Conservation (phyloP, 2,113 vertebrate genomes). For the Lycaon pictus region DNA sequence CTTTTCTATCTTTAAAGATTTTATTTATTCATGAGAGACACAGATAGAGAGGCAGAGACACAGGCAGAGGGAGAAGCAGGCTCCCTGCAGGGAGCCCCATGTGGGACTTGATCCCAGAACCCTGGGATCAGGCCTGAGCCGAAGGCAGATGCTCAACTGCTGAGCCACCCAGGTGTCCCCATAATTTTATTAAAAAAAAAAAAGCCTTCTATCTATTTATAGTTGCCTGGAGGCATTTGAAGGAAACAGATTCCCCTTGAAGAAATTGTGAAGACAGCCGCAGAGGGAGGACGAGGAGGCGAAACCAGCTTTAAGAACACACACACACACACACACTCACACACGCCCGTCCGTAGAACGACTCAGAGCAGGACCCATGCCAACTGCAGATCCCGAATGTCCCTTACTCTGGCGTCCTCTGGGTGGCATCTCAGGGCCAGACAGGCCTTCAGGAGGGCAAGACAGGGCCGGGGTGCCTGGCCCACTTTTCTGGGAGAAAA, state of each 20-base stretch:
- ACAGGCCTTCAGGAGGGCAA: neutral
- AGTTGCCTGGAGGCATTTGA: neutral
- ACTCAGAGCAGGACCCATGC: neutral
- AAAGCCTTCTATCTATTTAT: neutral
- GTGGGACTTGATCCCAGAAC: too few species aligned
- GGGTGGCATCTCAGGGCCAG: neutral
- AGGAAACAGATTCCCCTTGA: neutral
- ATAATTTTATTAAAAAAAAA: neutral
- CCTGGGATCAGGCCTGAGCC: too few species aligned
- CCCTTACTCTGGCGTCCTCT: accelerated
- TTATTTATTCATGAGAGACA: too few species aligned
- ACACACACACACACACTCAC: accelerated
- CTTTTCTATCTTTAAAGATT: too few species aligned
- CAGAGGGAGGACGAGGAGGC: neutral
- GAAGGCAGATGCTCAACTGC: too few species aligned
- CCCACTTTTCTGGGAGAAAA: neutral
- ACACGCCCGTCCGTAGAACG: too few species aligned
- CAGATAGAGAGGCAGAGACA: too few species aligned
- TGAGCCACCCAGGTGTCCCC: too few species aligned
- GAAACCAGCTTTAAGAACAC: accelerated
- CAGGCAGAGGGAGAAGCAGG: too few species aligned
- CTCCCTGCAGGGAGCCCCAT: too few species aligned
- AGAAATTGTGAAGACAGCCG: neutral
- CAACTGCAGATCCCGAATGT: accelerated
- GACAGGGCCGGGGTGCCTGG: accelerated